phyloP scores from a whole-genome alignment of 2,888 invertebrate genomes.

The Pterostichus madidus region DNA sequence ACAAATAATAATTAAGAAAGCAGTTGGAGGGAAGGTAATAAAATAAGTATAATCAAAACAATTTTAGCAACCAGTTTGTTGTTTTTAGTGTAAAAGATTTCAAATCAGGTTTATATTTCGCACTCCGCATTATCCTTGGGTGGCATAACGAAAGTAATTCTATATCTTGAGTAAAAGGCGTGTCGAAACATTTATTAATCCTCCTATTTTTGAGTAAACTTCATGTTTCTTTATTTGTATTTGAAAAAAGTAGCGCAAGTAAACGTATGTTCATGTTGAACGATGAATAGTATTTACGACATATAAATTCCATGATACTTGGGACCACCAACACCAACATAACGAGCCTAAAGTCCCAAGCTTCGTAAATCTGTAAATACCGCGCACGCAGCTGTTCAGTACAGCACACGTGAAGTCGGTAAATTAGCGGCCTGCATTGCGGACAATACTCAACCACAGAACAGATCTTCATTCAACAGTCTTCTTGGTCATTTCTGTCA shows the following conservation, averaged over 20 bases:
- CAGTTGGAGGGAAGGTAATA: too few relatives aligned
- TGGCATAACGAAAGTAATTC: too few relatives aligned
- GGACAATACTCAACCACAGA: slow-evolving; percentile 39
- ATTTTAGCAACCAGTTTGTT: too few relatives aligned
- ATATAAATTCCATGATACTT: slow-evolving; percentile 53
- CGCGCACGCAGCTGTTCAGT: slow-evolving; percentile 31
- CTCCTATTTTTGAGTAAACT: slow-evolving; percentile 23
- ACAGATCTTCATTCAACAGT: slow-evolving; percentile 34
- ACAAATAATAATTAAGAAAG: too few relatives aligned
- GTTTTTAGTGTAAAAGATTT: too few relatives aligned
- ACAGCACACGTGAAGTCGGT: slow-evolving; percentile 52
- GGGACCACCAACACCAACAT: slow-evolving; percentile 52
- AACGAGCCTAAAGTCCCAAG: slow-evolving; percentile 44
- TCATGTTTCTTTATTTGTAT: slow-evolving; percentile 11
- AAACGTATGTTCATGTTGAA: slow-evolving; percentile 33
- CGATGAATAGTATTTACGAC: slow-evolving; percentile 47
- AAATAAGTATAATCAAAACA: too few relatives aligned
- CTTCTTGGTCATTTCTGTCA: slow-evolving; percentile 35
- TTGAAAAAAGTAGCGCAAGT: slow-evolving; percentile 5
- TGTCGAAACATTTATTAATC: slow-evolving; percentile 10
- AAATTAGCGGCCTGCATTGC: slow-evolving; percentile 45
- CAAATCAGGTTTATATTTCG: too few relatives aligned
- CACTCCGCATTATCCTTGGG: too few relatives aligned
- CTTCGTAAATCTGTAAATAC: slow-evolving; percentile 53
- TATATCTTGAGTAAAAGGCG: slow-evolving; percentile 2